Evolutionary conservation across 2,797 vertebrate genomes (phyloP), one percentile per base, ranked within the genome.

Genomic region (Sebastes elongatus): DNA sequence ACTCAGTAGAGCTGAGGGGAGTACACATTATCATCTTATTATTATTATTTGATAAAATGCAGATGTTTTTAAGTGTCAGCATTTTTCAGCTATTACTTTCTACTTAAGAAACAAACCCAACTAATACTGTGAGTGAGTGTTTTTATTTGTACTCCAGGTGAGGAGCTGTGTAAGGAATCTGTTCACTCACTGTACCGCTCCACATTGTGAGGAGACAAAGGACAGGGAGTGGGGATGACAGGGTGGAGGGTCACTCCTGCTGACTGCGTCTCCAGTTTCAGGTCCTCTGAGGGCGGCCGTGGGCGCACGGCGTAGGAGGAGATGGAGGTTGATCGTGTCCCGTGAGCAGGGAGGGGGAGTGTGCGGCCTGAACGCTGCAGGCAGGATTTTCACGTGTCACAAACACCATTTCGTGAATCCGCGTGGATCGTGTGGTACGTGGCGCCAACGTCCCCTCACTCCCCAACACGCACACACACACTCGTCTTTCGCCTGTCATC

Each of bases 121-220:
- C 20, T 25, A 28, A 59, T 18, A 38, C 9, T 22, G 22, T 8
- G 28, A 38, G 7, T 53, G 25, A 27, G 2, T 25, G 30, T 30
- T 66, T 59, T 13, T 28, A 46, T 23, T 38, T 64, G 16, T 25
- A 5, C 56, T 61, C 55, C 64, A 13, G 49, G 16, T 10, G 66
- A 81, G 79, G 86, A 88, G 76, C 78, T 75, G 57, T 59, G 52
- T 4, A 35, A 55, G 81, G 86, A 88, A 66, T 88, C 70, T 57
- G 64, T 92, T 68, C 80, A 61, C 74, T 83, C 83, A 72, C 76
- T 84, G 79, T 84, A 76, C 61, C 16, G 20, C 85, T 82, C 69
- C 71, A 80, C 87, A 90, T 89, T 93, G 91, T 93, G 81, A 80
- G 73, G 53, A 86, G 85, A 95, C 91, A 94, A 94, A 93, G 65